A percentile compares a stretch with the other conserved stretches of the same genome.
These are phyloP conservation scores for Acleris literana DNA, from an alignment of 2,888 invertebrate genomes.

Conservation along the genomic window DNA sequence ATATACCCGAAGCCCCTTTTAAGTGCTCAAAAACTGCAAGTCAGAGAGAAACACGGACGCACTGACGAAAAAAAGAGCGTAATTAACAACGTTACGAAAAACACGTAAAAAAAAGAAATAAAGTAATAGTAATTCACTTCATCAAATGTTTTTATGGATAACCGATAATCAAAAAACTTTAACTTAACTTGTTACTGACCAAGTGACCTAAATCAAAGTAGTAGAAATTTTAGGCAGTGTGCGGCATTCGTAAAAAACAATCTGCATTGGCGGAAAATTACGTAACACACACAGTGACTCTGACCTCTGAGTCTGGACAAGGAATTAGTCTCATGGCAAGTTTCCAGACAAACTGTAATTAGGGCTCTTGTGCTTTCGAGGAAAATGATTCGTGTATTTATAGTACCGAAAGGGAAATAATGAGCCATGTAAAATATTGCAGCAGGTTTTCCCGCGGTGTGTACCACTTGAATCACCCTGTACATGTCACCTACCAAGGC, in stretches of 20 bases:
- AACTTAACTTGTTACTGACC: conserved; percentile 19
- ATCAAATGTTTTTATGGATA: background rate
- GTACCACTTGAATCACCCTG: no score
- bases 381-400: conserved; percentile 20
- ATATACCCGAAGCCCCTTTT: no score
- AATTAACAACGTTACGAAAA: no score
- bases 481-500: no score
- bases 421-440: background rate
- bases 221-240: conserved; percentile 5
- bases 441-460: no score
- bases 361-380: conserved; percentile 21
- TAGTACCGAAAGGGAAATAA: conserved; percentile 7
- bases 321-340: conserved; percentile 19
- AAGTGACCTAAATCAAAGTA: background rate
- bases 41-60: no score
- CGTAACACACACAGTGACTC: conserved; percentile 52
- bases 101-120: no score
- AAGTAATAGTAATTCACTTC: no score
- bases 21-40: no score
- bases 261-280: conserved; percentile 76
- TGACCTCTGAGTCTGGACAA: conserved; percentile 21
- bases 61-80: no score
- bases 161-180: conserved; percentile 5
- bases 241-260: conserved; percentile 41
- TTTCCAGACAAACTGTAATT: conserved; percentile 25